A percentile compares a stretch with the other conserved stretches of the same genome.
Evolutionary conservation across 2,797 vertebrate genomes (phyloP).

Genomic region (Gorsachius magnificus): DNA sequence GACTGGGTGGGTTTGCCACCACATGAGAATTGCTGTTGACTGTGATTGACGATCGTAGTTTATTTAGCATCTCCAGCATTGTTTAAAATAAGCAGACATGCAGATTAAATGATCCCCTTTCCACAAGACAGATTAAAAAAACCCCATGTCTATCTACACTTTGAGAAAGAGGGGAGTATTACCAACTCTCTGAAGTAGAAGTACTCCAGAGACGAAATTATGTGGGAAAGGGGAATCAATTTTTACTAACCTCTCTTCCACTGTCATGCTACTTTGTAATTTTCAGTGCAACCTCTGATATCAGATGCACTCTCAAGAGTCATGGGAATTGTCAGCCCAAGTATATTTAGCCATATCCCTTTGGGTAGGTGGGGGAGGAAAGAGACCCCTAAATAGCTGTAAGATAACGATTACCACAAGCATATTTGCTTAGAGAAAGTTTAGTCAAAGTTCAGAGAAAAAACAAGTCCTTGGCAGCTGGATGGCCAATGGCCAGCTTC

Average conservation of each 20-base stretch:
- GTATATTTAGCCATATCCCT: constrained; percentile 66
- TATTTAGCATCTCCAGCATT: background rate
- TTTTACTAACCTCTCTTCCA: background rate
- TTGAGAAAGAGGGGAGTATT: background rate
- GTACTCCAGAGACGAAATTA: background rate
- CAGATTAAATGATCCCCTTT: background rate
- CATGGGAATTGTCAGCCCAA: constrained; percentile 45
- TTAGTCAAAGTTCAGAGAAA: constrained; percentile 17
- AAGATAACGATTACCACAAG: constrained; percentile 49
- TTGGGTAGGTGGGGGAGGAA: constrained; percentile 36
- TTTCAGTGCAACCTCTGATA: constrained; percentile 21
- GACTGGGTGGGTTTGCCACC: background rate
- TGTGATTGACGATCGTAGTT: background rate
- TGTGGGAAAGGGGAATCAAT: constrained; percentile 13
- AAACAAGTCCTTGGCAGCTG: constrained; percentile 11
- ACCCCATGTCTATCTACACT: background rate
- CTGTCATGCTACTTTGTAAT: constrained; percentile 1
- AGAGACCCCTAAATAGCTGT: constrained; percentile 48
- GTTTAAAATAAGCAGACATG: background rate
- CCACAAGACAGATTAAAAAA: background rate
- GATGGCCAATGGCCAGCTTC: constrained; percentile 21
- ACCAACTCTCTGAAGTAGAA: background rate
- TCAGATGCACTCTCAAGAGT: constrained; percentile 8
- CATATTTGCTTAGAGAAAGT: constrained; percentile 44
- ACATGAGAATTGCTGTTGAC: background rate